Percentiles rank a stretch among this genome's conserved stretches.
Evolutionary conservation across 2,113 vertebrate species (phyloP).

Genomic region (Anguilla japonica): DNA sequence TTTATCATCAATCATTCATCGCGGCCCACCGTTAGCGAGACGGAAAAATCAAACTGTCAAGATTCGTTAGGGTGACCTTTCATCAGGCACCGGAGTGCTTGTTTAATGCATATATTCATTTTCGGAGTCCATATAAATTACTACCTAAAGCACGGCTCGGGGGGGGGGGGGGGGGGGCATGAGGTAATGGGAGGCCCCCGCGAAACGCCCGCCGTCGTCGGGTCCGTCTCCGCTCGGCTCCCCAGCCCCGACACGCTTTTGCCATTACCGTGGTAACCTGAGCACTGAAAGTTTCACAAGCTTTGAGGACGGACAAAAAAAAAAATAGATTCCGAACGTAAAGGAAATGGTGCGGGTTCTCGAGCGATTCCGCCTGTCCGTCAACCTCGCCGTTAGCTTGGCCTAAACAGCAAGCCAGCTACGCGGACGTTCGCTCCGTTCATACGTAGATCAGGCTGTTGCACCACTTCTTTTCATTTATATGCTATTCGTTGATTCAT

Average conservation of each 20-base stretch:
- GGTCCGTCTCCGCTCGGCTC: background rate
- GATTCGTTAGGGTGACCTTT: conserved; percentile 52
- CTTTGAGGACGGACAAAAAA: background rate
- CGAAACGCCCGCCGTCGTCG: background rate
- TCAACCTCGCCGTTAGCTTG: background rate
- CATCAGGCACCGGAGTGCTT: conserved; percentile 36
- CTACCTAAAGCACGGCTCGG: background rate
- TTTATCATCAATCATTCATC: conserved; percentile 68
- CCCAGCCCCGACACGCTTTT: background rate
- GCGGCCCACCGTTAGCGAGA: conserved; percentile 38
- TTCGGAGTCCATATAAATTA: background rate
- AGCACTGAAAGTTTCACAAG: background rate
- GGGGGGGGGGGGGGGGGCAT: background rate
- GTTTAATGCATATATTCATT: background rate
- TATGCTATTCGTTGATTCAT: conserved; percentile 13
- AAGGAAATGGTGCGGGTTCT: background rate
- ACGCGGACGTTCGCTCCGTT: background rate
- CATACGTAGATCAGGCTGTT: background rate
- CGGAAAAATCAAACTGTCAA: conserved; percentile 47
- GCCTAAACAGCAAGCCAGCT: background rate
- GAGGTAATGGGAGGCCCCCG: background rate
- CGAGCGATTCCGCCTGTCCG: background rate
- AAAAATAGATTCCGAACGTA: background rate
- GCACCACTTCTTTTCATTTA: background rate
- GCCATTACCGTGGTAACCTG: background rate